Base-by-base conservation (phyloP, 2,797 vertebrate species). In the Hypotaenidia philippensis region DNA sequence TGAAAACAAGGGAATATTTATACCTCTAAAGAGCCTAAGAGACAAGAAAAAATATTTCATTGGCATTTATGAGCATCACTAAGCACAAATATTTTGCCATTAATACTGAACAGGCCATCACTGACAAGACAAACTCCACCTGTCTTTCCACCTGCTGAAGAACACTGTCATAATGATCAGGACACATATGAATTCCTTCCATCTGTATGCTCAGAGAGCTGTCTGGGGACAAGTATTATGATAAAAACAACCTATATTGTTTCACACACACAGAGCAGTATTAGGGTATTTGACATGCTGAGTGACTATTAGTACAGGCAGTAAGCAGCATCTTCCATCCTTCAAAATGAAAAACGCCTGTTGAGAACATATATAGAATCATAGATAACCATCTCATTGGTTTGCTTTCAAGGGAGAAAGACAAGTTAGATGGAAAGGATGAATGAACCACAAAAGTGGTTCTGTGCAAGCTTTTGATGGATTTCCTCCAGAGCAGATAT, bases 71-170 rank as follows among this genome's bases (percentile, higher is more conserved):
- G 68, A 38, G 70, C 79, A 96, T 96, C 83, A 74, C 96, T 96
- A 97, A 95, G 81, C 84, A 90, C 74, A 83, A 96, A 74, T 52
- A 53, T 86, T 90, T 93, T 89, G 88, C 83, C 84, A 96, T 90
- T 71, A 81, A 70, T 75, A 80, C 55, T 26, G 61, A 53, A 65
- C 38, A 89, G 71, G 77, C 65, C 66, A 78, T 53, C 45, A 32
- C 25, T 55, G 40, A 70, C 5, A 84, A 45, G 56, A 63, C 36
- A 96, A 71, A 89, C 61, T 45, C 69, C 83, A 71, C 79, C 52
- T 72, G 79, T 50, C 56, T 75, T 83, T 92, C 88, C 56, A 13
- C 40, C 61, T 79, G 13, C 23, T 94, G 57, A 72, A 53, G 21
- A 89, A 57, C 38, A 66, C 2, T 38, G 61, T 66, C 63, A 47